Base-by-base conservation (phyloP, 1,140 invertebrate species). In the Formica selysi region DNA sequence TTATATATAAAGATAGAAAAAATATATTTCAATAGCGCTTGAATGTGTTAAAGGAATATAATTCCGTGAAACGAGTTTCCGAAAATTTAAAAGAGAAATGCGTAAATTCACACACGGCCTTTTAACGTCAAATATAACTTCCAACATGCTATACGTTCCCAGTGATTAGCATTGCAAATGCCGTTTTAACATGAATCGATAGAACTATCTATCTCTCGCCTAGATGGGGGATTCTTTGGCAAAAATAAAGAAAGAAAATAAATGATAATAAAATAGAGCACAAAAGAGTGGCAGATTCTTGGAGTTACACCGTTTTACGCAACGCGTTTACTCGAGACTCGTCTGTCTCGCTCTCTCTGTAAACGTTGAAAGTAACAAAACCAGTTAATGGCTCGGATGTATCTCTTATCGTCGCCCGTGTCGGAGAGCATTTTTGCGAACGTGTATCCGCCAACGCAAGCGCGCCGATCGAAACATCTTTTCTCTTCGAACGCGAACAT, bases 91-190 rank as follows among this genome's bases (percentile, higher is more conserved):
- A 71, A 57, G 13, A 48, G 44, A 48, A 48, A 51, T 16, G 2
- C 7, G 16, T 10, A 57, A 57, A n/a, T 57, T 57, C 4, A n/a
- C 19, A 8, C 22, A 11, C 19, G 16, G 2, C 26, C 19, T n/a
- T 71, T 57, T 71, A 29, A 32, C 41, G 3, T 59, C 36, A 59
- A 54, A 59, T 54, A 1, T 38, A 54, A 22, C 7, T 74, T n/a
- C 16, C 26, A 16, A 62, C 22, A 16, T 26, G 26, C 3, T 26
- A 13, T 16, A 26, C 13, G 8, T 62, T 29, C 7, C 6, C 1
- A 16, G 44, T 22, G 8, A 13, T 44, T 68, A 44, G 13, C 68
- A 51, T 19, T 70, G 67, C 41, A 70, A 70, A 70, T 48, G 26
- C 11, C 26, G 22, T 62, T 62, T 8, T 44, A 29, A 22, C 65